Conservation (phyloP, 2,888 invertebrate species). For the Labia minor region DNA sequence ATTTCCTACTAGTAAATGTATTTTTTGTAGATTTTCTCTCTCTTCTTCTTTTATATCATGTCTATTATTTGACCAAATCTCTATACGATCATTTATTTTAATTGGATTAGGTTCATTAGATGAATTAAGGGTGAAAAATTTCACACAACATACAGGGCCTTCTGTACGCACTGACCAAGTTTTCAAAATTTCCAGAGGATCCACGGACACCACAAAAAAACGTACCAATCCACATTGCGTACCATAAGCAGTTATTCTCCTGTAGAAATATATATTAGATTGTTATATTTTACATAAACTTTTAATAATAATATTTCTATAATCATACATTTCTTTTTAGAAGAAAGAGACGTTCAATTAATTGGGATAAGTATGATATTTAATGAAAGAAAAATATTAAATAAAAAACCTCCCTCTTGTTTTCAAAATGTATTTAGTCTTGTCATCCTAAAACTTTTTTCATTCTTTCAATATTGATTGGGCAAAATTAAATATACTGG, state of each 20-base stretch:
- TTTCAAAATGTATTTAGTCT: no score
- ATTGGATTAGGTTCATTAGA: neutral
- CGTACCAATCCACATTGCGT: conserved; percentile 50
- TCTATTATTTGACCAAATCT: neutral
- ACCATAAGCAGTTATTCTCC: conserved; percentile 46
- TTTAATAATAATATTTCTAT: no score
- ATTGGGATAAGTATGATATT: no score
- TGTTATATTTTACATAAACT: no score
- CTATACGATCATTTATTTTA: neutral
- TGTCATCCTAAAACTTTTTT: no score
- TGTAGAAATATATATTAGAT: conserved; percentile 29
- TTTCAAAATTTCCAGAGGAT: conserved; percentile 39
- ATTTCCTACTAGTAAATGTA: conserved; percentile 47
- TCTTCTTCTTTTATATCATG: neutral
- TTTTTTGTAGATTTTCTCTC: conserved; percentile 30
- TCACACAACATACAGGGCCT: conserved; percentile 45
- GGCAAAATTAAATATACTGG: no score
- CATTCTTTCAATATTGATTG: no score
- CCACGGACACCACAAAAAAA: conserved; percentile 41
- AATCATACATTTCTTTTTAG: no score
- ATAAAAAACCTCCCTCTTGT: no score
- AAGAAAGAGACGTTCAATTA: no score
- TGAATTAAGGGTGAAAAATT: conserved; percentile 36
- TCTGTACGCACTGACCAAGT: conserved; percentile 43
- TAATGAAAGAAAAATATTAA: no score